These are phyloP conservation scores for Meloidogyne floridensis DNA, from an alignment of 1,140 invertebrate genomes.

Conservation along the genomic window DNA sequence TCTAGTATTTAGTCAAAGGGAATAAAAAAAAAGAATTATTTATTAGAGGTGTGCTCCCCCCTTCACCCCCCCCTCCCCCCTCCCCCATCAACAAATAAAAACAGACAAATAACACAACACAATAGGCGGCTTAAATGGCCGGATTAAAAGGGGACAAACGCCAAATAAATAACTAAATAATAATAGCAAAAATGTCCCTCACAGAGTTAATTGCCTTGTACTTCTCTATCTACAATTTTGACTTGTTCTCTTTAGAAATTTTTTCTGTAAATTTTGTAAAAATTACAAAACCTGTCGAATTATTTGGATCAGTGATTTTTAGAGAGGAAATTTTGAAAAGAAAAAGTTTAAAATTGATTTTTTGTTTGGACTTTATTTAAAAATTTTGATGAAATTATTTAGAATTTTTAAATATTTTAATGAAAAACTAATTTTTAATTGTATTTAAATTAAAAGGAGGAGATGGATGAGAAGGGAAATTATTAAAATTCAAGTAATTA, in stretches of 20 bases:
- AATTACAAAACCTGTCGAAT: neutral
- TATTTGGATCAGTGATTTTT: slow-evolving; percentile 9
- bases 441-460: too few relatives aligned
- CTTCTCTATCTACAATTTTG: neutral
- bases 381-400: too few relatives aligned
- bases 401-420: too few relatives aligned
- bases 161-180: neutral
- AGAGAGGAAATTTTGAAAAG: neutral
- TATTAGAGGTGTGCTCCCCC: neutral
- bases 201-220: slow-evolving; percentile 6
- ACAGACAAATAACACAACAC: neutral
- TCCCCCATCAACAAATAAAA: neutral
- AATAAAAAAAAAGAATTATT: neutral
- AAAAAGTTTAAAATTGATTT: neutral
- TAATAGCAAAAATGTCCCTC: neutral
- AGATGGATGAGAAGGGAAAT: too few relatives aligned
- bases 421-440: too few relatives aligned
- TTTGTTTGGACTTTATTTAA: too few relatives aligned
- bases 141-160: slow-evolving; percentile 8
- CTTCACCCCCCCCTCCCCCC: too few relatives aligned
- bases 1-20: too few relatives aligned
- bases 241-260: neutral
- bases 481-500: too few relatives aligned
- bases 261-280: neutral
- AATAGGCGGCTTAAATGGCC: slow-evolving; percentile 8